Conservation (phyloP, 1,140 invertebrate species). For the Chlorops oryzae region DNA sequence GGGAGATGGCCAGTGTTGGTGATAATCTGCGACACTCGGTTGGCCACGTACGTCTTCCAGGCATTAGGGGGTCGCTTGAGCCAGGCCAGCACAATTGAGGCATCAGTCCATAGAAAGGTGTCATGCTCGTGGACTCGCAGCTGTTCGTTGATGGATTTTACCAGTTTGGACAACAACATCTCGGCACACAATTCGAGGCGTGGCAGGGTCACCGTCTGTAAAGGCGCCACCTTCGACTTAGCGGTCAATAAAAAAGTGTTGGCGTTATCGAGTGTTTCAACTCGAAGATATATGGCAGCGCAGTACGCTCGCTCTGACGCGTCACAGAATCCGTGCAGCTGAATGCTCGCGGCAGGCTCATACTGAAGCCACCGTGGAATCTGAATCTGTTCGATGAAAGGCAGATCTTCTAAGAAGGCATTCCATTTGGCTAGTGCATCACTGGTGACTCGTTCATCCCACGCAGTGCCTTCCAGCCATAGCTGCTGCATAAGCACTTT, state of each 20-base stretch:
- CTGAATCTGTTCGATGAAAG: no score
- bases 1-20: background rate
- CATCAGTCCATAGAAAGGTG: no score
- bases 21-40: slow-evolving; percentile 20
- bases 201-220: slow-evolving; percentile 39
- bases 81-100: background rate
- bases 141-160: no score
- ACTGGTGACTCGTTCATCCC: no score
- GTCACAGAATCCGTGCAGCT: slow-evolving; percentile 36
- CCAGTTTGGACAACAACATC: no score
- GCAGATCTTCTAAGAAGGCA: no score
- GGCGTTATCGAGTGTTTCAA: slow-evolving; percentile 12
- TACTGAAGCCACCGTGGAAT: background rate
- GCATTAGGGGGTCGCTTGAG: background rate
- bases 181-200: slow-evolving; percentile 49
- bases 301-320: slow-evolving; percentile 30
- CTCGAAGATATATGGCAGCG: slow-evolving; percentile 27
- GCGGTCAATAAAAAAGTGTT: slow-evolving; percentile 25
- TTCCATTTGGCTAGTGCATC: no score
- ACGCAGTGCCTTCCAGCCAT: no score
- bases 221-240: slow-evolving; percentile 44
- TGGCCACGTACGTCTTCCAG: slow-evolving; percentile 13
- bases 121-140: no score
- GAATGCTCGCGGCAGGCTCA: no score
- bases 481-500: no score